Conservation (phyloP, 1,140 invertebrate species). For the Oryctes rhinoceros region DNA sequence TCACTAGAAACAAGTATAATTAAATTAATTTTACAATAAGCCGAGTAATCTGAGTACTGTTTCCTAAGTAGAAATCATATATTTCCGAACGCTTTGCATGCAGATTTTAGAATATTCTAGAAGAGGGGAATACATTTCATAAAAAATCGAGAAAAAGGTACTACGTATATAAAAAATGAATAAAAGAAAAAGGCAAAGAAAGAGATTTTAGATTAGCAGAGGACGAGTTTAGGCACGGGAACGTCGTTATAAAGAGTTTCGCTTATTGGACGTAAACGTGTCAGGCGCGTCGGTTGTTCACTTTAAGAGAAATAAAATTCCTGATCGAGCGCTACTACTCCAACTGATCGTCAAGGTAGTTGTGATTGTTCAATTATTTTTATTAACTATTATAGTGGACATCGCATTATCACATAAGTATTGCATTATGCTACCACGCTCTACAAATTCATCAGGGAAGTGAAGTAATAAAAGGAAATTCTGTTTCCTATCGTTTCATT, state of each 20-base stretch:
- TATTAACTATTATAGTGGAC: slow-evolving; percentile 7
- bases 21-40: too few species aligned
- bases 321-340: not conserved
- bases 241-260: slow-evolving; percentile 33
- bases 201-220: slow-evolving; percentile 23
- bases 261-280: slow-evolving; percentile 34
- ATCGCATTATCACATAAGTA: not conserved
- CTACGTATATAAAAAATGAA: slow-evolving; percentile 10
- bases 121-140: not conserved
- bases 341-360: not conserved
- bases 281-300: slow-evolving; percentile 16
- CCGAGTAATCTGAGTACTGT: too few species aligned
- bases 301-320: slow-evolving; percentile 19
- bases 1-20: too few species aligned
- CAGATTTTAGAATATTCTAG: too few species aligned
- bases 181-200: not conserved
- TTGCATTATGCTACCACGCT: too few species aligned
- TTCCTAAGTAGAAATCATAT: too few species aligned
- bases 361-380: not conserved
- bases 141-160: not conserved
- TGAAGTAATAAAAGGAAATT: too few species aligned
- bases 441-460: too few species aligned
- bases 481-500: too few species aligned
- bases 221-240: slow-evolving; percentile 19
- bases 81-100: too few species aligned